phyloP scores from a whole-genome alignment of 2,888 invertebrate species.

The Ypsolopha sequella region DNA sequence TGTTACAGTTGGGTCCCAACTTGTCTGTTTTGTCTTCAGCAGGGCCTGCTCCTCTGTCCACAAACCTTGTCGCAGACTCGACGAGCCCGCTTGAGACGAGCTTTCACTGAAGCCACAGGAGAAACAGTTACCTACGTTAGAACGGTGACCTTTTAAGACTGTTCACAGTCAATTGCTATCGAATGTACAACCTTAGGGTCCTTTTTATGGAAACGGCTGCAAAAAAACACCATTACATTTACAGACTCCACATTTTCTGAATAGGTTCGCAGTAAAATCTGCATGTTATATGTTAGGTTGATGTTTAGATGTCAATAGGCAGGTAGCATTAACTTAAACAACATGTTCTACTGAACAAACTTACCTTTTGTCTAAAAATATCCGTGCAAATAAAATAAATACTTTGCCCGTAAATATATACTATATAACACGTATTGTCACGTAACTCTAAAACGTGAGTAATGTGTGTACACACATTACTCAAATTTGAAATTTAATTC shows the following conservation, averaged over 20 bases:
- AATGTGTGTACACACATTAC: not conserved
- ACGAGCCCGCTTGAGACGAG: constrained; percentile 86
- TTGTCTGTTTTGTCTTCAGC: constrained; percentile 61
- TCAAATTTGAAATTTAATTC: not conserved
- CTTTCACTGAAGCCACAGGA: constrained; percentile 90
- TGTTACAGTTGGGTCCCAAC: constrained; percentile 32
- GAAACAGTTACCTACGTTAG: constrained; percentile 90
- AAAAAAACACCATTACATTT: not conserved
- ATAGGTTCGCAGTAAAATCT: not conserved
- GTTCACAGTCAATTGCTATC: constrained; percentile 45
- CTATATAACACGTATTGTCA: no score
- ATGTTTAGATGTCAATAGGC: no score
- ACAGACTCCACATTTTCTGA: not conserved
- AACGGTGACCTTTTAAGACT: constrained; percentile 73
- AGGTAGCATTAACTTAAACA: no score
- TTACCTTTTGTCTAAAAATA: no score
- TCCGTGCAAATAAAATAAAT: no score
- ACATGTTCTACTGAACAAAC: no score
- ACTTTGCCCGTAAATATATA: no score
- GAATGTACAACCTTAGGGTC: constrained; percentile 49
- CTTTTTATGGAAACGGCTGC: constrained; percentile 3
- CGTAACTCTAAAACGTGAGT: no score
- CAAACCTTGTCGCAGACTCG: constrained; percentile 91
- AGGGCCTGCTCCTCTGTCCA: constrained; percentile 91
- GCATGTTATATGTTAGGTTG: not conserved